A percentile compares a stretch with the other conserved stretches of the same genome.
Conservation (phyloP, 2,113 vertebrate species). For the Mus musculus region DNA sequence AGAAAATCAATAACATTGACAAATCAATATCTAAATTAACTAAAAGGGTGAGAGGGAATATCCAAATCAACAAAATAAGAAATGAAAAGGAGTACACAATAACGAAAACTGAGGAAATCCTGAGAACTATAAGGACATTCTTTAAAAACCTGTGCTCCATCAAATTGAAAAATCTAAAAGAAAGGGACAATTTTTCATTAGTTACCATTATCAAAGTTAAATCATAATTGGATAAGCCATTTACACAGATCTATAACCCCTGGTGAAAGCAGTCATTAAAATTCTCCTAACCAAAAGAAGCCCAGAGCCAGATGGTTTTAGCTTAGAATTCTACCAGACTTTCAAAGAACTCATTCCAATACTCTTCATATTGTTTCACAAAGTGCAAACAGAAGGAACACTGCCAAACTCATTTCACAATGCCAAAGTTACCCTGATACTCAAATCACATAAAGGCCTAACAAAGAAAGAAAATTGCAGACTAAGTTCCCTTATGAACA, state of each 20-base stretch:
- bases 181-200: too few relatives aligned
- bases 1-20: too few relatives aligned
- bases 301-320: too few relatives aligned
- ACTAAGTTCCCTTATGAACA: neutral
- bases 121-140: neutral
- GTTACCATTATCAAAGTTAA: too few relatives aligned
- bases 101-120: neutral
- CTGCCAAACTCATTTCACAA: neutral
- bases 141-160: neutral
- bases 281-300: too few relatives aligned
- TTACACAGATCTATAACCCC: neutral
- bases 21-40: too few relatives aligned
- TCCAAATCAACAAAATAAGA: too few relatives aligned
- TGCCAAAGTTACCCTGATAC: neutral
- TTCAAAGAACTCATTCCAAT: neutral
- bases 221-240: neutral
- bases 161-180: too few relatives aligned
- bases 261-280: neutral
- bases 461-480: neutral
- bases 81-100: neutral
- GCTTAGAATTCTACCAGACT: neutral
- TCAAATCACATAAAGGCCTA: neutral
- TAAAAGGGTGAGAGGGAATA: too few relatives aligned
- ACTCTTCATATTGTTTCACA: neutral
- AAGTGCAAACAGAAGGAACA: neutral